phyloP scores from a whole-genome alignment of 2,113 vertebrate species.

The Passer montanus region DNA sequence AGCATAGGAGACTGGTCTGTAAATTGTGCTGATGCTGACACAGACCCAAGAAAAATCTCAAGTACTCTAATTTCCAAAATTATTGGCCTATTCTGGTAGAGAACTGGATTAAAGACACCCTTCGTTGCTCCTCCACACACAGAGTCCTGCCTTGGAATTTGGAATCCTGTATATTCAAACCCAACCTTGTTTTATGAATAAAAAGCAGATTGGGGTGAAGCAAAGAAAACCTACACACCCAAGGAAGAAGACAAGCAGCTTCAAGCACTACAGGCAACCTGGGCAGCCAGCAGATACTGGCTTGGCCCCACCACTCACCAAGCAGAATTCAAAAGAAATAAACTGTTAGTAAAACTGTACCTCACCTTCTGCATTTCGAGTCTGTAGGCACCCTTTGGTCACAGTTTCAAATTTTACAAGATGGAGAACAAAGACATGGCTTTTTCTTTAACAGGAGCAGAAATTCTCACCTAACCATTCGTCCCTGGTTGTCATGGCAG shows the following conservation, averaged over 20 bases:
- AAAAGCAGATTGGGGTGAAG: neutral
- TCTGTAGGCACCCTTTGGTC: neutral
- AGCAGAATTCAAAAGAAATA: neutral
- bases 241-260: neutral
- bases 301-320: neutral
- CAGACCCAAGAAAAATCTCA: neutral
- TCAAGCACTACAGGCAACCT: neutral
- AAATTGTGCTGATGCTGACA: neutral
- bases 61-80: neutral
- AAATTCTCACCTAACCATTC: neutral
- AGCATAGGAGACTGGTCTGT: neutral
- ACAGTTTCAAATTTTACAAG: neutral
- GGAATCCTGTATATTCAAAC: neutral
- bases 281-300: neutral
- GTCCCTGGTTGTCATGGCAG: accelerated
- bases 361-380: accelerated
- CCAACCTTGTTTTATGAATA: neutral
- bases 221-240: neutral
- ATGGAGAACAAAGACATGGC: neutral
- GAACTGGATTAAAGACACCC: neutral
- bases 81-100: neutral
- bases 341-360: neutral
- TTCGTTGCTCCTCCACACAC: neutral
- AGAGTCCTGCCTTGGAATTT: neutral
- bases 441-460: neutral